Evolutionary conservation across 2,797 vertebrate species (phyloP), one percentile per base, ranked within the genome.

Genomic region (Scolopax rusticola): DNA sequence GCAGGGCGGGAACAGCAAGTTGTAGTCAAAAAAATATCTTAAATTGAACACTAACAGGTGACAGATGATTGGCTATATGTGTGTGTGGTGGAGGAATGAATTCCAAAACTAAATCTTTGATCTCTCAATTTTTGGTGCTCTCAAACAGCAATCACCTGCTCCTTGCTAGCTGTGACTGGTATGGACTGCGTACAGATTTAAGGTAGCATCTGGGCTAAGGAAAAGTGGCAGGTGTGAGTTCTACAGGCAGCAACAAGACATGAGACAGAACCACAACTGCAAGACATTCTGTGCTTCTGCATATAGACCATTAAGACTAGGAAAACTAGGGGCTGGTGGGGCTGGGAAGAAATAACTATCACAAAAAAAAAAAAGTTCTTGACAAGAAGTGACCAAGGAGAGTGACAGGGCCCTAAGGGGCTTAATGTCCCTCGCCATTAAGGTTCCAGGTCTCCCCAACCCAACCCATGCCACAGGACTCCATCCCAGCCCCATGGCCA

Each of bases 401-500:
- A 8, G 7, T 78, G 40, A 8, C 19, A 61, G 19, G 20, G 28
- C 10, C 15, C 27, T 33, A 40, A 61, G 28, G 10, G 18, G 7
- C 30, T 23, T 40, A 24, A 54, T 6, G 14, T 4, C 36, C 12
- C 50, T 71, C 23, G 28, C 30, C 23, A 36, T 8, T 36, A 36
- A 36, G 36, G 36, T 36, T 36, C 15, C 5, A 3, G 38, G 45
- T 11, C 11, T 36, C 33, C 6, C 4, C 16, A 20, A 2, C 32
- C 8, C 48, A 40, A 6, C 11, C 28, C 32, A 41, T 1, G 9
- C 10, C 6, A 24, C 41, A 57, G 30, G 51, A 30, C 18, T 6
- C 28, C n/a, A 60, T 24, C 33, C n/a, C 33, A 65, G 19, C 12
- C 15, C 20, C 4, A 1, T 4, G 15, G 10, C 30, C 4, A 1